Percentiles rank a stretch among this genome's conserved stretches.
Conservation (phyloP, 1,140 invertebrate species). For the Pinna nobilis region DNA sequence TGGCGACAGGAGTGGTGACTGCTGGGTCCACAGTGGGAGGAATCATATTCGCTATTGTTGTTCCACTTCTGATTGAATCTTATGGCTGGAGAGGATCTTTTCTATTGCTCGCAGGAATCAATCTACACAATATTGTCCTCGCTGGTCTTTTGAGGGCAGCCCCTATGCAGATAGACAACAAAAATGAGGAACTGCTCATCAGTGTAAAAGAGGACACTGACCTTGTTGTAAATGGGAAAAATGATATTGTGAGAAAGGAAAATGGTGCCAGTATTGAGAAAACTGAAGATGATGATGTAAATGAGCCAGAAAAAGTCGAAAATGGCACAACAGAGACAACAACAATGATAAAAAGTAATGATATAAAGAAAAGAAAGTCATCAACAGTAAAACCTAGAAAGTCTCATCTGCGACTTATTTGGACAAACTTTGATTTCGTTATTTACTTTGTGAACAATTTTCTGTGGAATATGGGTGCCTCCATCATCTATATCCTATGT, state of each 20-base stretch:
- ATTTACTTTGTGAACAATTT: conserved; percentile 65
- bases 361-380: neutral
- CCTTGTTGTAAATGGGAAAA: neutral
- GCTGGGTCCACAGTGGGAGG: conserved; percentile 93
- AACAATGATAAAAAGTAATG: neutral
- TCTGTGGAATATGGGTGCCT: conserved; percentile 62
- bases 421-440: conserved; percentile 52
- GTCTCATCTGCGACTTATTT: neutral
- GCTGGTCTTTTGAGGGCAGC: conserved; percentile 47
- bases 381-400: neutral
- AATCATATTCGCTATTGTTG: conserved; percentile 83
- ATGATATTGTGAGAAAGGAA: neutral
- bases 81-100: conserved; percentile 86
- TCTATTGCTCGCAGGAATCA: conserved; percentile 91
- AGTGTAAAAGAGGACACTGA: neutral
- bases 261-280: neutral
- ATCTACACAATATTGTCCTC: conserved; percentile 77
- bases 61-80: conserved; percentile 79
- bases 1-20: conserved; percentile 93
- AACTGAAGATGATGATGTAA: neutral
- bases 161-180: too few relatives aligned
- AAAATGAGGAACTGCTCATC: neutral
- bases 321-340: neutral
- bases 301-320: neutral
- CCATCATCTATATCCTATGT: conserved; percentile 51